Evolutionary conservation across 2,113 vertebrate species (phyloP), one percentile per base, ranked within the genome.

Genomic region (Lophotis ruficrista): DNA sequence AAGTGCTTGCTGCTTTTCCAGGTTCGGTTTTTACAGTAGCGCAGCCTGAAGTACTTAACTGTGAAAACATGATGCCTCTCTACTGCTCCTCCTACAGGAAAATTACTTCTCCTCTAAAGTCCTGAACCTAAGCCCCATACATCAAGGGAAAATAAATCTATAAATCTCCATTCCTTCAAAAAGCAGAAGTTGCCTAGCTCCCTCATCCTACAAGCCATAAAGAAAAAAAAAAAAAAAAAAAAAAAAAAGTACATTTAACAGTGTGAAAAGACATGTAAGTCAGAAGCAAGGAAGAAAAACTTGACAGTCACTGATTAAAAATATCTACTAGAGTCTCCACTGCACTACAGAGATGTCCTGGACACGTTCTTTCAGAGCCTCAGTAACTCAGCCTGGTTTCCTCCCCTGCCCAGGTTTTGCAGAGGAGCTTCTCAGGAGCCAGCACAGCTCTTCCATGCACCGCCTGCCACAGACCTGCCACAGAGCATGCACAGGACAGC

Each of bases 61-160:
- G 64, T 85, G 81, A 64, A 47, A 93, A 91, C 37, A 94, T 10
- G 81, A 84, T 82, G 53, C 45, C 72, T 95, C 77, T 89, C 53
- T 68, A 79, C 65, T 91, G 86, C 77, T 95, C 95, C 92, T 96
- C 95, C 80, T 92, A 43, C 76, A 95, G 95, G 80, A 92, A 94
- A 84, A 82, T 14, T 37, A 54, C 33, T 81, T 62, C 38, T 83
- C 58, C 57, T 87, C 76, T 41, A 37, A 47, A 78, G 76, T 20
- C 76, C 86, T 87, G 68, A 78, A 75, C 56, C 33, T 48, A 65
- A 92, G 18, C 20, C 27, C 15, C 31, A 72, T 23, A 61, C 14
- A 84, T 43, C 61, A 69, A 45, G 22, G 41, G 53, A 18, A 94
- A 92, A 72, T 43, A 43, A 43, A 43, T 43, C 41, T 43, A 43